Base-by-base conservation (phyloP, 2,797 vertebrate genomes). In the Botia almorhae region DNA sequence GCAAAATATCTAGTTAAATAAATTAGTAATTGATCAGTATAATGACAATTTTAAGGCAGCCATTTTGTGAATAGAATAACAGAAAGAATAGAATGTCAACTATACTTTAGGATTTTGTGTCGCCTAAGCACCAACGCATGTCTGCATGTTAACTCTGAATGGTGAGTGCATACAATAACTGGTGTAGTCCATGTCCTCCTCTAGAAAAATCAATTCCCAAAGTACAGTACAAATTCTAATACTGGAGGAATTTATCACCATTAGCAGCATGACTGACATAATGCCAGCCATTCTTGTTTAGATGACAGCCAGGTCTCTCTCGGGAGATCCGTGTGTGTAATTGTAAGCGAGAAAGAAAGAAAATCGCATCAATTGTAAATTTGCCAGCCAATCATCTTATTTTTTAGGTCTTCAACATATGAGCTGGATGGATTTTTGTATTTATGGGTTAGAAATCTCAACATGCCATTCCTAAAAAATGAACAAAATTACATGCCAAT, bases 181-280 rank as follows among this genome's bases (percentile, higher is more conserved):
- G 48, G 70, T 74, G 63, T 2, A 43, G 7, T 43, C 39, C 0
- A 19, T 65, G 29, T 73, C 63, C 16, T 48, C 50, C 63, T 82
- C 76, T 64, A 17, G n/a, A 46, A 21, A 68, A 84, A 81, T 81
- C 7, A 48, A 75, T 77, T 84, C 70, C 76, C 74, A 29, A 69
- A 51, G 55, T 39, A 36, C 33, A n/a, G 56, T 60, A 48, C 55
- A 67, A 26, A 87, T 89, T 70, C 76, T 86, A 86, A 89, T 88
- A 87, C 87, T 77, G 83, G 74, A 74, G 71, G 80, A 78, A 92
- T 92, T 89, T 83, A 89, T 93, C 89, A 90, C 84, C 73, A 91
- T 91, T 92, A 91, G 80, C 65, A 79, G 69, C 65, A 74, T 88
- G 88, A 91, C 88, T 88, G 87, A 90, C 81, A 76, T 76, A 60